Evolutionary conservation across 2,888 invertebrate species (phyloP).

Genomic region (Gymnoscelis rufifasciata): DNA sequence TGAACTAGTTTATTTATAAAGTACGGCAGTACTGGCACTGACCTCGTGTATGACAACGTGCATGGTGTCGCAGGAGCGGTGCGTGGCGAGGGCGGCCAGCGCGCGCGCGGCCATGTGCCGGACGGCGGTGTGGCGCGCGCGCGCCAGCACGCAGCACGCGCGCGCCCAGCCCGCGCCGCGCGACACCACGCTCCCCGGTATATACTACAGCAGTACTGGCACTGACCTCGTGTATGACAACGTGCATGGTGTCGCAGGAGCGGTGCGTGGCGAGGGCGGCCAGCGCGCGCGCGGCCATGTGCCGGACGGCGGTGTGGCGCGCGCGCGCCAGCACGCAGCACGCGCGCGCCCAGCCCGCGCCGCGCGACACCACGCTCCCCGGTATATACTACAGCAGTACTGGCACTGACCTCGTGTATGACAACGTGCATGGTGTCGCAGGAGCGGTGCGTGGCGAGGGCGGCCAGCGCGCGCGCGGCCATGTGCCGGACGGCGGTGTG

Average conservation of each 20-base stretch:
- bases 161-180: constrained; percentile 20
- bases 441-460: constrained; percentile 82
- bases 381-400: too few species aligned
- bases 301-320: constrained; percentile 77
- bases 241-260: constrained; percentile 84
- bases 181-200: constrained; percentile 61
- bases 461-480: constrained; percentile 90
- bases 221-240: constrained; percentile 76
- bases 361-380: constrained; percentile 63
- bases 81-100: constrained; percentile 84
- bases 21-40: not conserved
- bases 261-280: constrained; percentile 85
- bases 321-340: constrained; percentile 75
- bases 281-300: constrained; percentile 92
- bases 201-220: too few species aligned
- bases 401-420: constrained; percentile 66
- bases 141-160: constrained; percentile 64
- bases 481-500: constrained; percentile 84
- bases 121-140: constrained; percentile 68
- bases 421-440: constrained; percentile 84
- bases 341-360: constrained; percentile 11
- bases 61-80: constrained; percentile 85
- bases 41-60: constrained; percentile 80
- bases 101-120: constrained; percentile 93
- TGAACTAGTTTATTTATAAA: too few species aligned